Evolutionary conservation across 2,888 invertebrate species (phyloP).

Genomic region (Synergus umbraculus): DNA sequence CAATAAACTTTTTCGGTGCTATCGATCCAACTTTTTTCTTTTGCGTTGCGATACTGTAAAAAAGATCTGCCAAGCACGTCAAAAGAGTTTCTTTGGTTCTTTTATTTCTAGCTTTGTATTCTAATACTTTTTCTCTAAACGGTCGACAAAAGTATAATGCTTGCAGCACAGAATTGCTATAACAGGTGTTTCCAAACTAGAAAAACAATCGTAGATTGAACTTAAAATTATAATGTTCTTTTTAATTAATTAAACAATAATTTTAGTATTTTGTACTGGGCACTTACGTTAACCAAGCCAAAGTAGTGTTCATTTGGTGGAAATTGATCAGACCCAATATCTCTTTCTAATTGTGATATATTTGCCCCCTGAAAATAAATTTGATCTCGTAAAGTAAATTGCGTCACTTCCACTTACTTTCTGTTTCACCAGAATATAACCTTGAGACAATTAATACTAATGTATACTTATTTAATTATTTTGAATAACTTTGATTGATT

Average conservation of each 20-base stretch:
- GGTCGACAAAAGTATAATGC: slow-evolving; percentile 99
- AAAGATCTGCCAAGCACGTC: slow-evolving; percentile 98
- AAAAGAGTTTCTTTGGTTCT: slow-evolving; percentile 97
- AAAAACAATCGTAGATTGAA: slow-evolving; percentile 68
- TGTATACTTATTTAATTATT: background rate
- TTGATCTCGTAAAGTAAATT: background rate
- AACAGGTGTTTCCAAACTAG: slow-evolving; percentile 99
- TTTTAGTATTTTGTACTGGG: background rate
- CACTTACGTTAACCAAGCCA: slow-evolving; percentile 98
- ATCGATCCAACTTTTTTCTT: slow-evolving; percentile 99
- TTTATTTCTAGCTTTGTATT: slow-evolving; percentile 97
- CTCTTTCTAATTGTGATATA: slow-evolving; percentile 99
- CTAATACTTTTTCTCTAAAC: slow-evolving; percentile 98
- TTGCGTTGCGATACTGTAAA: slow-evolving; percentile 99
- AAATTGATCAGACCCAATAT: slow-evolving; percentile 98
- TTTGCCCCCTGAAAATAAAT: slow-evolving; percentile 91
- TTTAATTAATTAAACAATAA: slow-evolving; percentile 34
- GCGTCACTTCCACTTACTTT: background rate
- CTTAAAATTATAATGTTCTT: slow-evolving; percentile 32
- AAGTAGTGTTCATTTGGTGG: slow-evolving; percentile 99
- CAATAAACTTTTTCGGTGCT: slow-evolving; percentile 99
- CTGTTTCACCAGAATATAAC: background rate
- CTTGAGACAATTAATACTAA: background rate
- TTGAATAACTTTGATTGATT: background rate
- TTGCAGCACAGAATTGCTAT: slow-evolving; percentile 99